These are phyloP conservation scores for Cetonia aurata DNA, from an alignment of 2,888 invertebrate genomes.

Conservation along the genomic window DNA sequence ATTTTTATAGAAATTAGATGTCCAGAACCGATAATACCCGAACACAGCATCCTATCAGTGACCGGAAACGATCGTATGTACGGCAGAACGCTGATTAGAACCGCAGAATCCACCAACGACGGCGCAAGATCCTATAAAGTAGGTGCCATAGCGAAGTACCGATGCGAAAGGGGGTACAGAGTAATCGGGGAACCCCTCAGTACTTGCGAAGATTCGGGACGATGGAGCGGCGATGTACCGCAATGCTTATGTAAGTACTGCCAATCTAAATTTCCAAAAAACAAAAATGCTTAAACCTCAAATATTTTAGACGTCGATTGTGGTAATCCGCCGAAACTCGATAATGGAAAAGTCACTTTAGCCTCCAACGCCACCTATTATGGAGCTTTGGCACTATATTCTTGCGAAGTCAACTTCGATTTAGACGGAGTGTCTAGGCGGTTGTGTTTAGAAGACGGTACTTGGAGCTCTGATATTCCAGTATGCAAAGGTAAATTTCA, in stretches of 20 bases:
- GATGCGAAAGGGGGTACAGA: constrained; percentile 91
- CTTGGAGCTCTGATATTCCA: constrained; percentile 89
- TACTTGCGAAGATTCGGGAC: constrained; percentile 87
- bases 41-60: constrained; percentile 88
- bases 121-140: constrained; percentile 85
- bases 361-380: constrained; percentile 91
- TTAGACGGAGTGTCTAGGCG: constrained; percentile 86
- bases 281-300: not conserved
- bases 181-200: constrained; percentile 87
- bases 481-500: constrained; percentile 77
- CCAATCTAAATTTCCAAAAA: not conserved
- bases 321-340: constrained; percentile 78
- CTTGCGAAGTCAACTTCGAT: constrained; percentile 84
- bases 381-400: constrained; percentile 86
- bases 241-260: constrained; percentile 83
- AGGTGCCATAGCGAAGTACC: constrained; percentile 87
- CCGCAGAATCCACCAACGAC: constrained; percentile 75
- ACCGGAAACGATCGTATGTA: constrained; percentile 93
- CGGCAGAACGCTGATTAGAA: constrained; percentile 84
- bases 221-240: constrained; percentile 87
- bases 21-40: constrained; percentile 83
- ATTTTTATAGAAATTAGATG: constrained; percentile 84
- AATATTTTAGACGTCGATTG: constrained; percentile 83
- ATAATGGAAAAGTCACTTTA: constrained; percentile 81
- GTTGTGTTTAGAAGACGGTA: constrained; percentile 88